A percentile compares a stretch with the other conserved stretches of the same genome.
These are phyloP conservation scores for Lerema accius DNA, from an alignment of 1,140 invertebrate species.

Conservation along the genomic window DNA sequence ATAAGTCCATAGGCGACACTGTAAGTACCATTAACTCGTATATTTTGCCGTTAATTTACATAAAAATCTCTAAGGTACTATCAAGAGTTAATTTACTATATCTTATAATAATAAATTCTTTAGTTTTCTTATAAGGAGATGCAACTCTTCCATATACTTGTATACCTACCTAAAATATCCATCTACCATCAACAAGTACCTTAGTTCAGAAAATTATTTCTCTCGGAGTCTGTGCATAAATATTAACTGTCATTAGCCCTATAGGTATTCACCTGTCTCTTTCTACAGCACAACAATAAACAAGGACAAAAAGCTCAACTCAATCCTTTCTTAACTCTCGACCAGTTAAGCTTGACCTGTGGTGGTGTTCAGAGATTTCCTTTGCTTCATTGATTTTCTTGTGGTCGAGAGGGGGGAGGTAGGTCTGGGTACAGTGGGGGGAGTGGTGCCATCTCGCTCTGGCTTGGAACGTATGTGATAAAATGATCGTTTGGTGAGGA, in stretches of 20 bases:
- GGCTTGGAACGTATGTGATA: conserved; percentile 73
- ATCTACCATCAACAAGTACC: conserved; percentile 40
- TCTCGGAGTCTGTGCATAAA: conserved; percentile 48
- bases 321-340: conserved; percentile 48
- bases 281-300: conserved; percentile 63
- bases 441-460: conserved; percentile 48
- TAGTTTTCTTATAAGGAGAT: background rate
- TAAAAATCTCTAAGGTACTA: too few species aligned
- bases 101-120: too few species aligned
- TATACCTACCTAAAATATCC: conserved; percentile 18
- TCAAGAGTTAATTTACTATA: too few species aligned
- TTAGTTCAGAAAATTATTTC: conserved; percentile 50
- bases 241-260: conserved; percentile 51
- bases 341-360: conserved; percentile 51
- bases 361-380: conserved; percentile 40
- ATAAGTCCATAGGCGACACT: too few species aligned
- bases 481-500: conserved; percentile 67
- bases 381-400: conserved; percentile 42
- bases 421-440: conserved; percentile 48
- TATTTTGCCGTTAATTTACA: too few species aligned
- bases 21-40: too few species aligned
- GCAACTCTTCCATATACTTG: too few species aligned
- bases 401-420: conserved; percentile 35
- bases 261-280: conserved; percentile 46
- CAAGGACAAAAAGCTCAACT: conserved; percentile 70